Evolutionary conservation across 1,140 invertebrate species (phyloP), one percentile per base, ranked within the genome.

Genomic region (Papilio polytes): DNA sequence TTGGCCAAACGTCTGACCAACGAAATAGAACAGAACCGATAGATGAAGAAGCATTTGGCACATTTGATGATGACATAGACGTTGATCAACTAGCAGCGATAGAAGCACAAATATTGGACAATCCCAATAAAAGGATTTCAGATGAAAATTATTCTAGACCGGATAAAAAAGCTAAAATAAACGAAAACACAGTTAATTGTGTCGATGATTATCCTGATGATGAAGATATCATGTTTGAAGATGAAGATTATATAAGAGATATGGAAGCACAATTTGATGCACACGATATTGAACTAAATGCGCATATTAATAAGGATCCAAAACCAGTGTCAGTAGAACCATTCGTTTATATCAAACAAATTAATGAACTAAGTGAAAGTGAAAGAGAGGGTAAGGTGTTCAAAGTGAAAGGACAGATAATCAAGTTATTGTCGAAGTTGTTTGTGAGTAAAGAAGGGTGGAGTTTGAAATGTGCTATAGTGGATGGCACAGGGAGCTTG

Each of bases 341-440:
- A 1, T 95, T 90, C 80, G 84, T 93, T 4, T 95, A 94, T 85
- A 89, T 95, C 48, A 95, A 95, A 82, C 94, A 95, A 80, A 91
- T 95, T 53, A 89, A 89, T 9, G 91, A 94, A 26, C 78, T 93
- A 76, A 82, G 76, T 59, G 87, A 91, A 0, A 79, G 26, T 26
- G 81, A 85, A 31, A 90, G 83, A 82, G n/a, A 51, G 4, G 88
- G 90, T 0, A 92, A 86, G 85, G 90, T 91, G 8, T 95, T 92
- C 74, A 86, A 81, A 81, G 88, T 95, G 4, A 95, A 94, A 79
- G 94, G 85, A 4, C 93, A 93, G 80, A 91, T 95, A 74, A 87
- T 92, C 73, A 94, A 88, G 78, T 81, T 95, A 31, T 74, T 95
- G 4, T 89, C 91, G 1, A 94, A 94, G 80, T 82, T 94, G 59